Conservation (phyloP, 2,888 invertebrate genomes). For the Drosophila atripex region DNA sequence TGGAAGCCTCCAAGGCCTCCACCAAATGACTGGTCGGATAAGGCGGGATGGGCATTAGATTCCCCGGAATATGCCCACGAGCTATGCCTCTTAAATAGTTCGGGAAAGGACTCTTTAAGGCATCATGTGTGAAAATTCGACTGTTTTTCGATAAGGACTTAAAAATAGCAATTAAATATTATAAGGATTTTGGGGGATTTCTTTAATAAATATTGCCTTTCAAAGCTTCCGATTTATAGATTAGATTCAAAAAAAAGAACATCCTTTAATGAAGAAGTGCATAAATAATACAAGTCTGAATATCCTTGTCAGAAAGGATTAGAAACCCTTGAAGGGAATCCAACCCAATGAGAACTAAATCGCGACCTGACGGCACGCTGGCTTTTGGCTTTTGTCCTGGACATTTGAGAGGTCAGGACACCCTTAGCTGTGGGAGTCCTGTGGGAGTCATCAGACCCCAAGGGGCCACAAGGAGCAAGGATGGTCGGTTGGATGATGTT, state of each 20-base stretch:
- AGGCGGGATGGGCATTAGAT: neutral
- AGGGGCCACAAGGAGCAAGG: neutral
- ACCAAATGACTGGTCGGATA: conserved; percentile 15
- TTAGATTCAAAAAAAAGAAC: too few relatives aligned
- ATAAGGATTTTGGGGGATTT: too few relatives aligned
- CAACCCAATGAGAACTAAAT: conserved; percentile 10
- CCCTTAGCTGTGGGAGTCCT: conserved; percentile 5
- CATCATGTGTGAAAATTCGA: too few relatives aligned
- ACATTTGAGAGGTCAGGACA: neutral
- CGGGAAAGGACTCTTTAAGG: too few relatives aligned
- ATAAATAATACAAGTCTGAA: too few relatives aligned
- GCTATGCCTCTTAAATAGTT: too few relatives aligned
- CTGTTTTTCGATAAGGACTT: too few relatives aligned
- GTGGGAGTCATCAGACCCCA: conserved; percentile 11
- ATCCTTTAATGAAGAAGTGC: too few relatives aligned
- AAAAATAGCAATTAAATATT: too few relatives aligned
- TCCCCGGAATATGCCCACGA: conserved; percentile 10
- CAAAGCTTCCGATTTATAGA: too few relatives aligned
- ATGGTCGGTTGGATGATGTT: conserved; percentile 37
- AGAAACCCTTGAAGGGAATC: conserved; percentile 6
- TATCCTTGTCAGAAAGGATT: neutral
- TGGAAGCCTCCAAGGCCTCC: conserved; percentile 16
- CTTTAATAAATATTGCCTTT: too few relatives aligned
- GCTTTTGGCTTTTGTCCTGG: conserved; percentile 5
- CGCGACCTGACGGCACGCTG: conserved; percentile 5